Base-by-base conservation (phyloP, 2,113 vertebrate genomes). In the Xenopus laevis region DNA sequence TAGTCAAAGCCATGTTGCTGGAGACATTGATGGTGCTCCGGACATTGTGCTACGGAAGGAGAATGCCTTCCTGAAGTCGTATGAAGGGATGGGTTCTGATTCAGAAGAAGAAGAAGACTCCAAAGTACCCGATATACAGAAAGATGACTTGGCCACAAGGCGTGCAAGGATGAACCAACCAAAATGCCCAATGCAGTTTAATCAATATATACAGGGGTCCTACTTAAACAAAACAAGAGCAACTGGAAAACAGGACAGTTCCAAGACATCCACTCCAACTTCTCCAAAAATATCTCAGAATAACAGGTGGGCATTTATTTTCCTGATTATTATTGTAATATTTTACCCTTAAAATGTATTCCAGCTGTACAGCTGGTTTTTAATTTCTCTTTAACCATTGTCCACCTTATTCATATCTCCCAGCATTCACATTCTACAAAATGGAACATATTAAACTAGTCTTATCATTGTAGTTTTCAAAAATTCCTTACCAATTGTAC, bases 71-170 rank as follows among this genome's bases (percentile, higher is more conserved):
- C 83, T 93, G 81, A 83, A 10, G 17, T 83, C 73, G 68, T 87
- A 86, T 27, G 84, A 84, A 64, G 86, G 89, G 78, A 86, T 85
- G 13, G 68, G 55, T 18, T 33, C 13, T 8, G 90, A 87, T 46
- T 90, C 89, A 58, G 93, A 95, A 70, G 90, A 88, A 10, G 88
- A 82, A 81, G 78, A 64, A 55, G 80, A 65, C 0, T 78, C 69
- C 67, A 92, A 86, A 78, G 66, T 96, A 70, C 97, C 96, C 0
- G 96, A 99, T 74, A 88, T 98, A 64, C 93, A 86, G 74, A 94
- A 84, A 82, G 97, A 99, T 58, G 96, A 99, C 77, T 91, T 98
- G 79, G 97, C 97, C 0, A 89, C 94, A 1, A 85, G 96, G 30
- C 92, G 92, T 83, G 87, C 83, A 27, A 91, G 82, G 40, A 91